phyloP scores from a whole-genome alignment of 1,140 invertebrate genomes.

The Drosophila setifemur region DNA sequence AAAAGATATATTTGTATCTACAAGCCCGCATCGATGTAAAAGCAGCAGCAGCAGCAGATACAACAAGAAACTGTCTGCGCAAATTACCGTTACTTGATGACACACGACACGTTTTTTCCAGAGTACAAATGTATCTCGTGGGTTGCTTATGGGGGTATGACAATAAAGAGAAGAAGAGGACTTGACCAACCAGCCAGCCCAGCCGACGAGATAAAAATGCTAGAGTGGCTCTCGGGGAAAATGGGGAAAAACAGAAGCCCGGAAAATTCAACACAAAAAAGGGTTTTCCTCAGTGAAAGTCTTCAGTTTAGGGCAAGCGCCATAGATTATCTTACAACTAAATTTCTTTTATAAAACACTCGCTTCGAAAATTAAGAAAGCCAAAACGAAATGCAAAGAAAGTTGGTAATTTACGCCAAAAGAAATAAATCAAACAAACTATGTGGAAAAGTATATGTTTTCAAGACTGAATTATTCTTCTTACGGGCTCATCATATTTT shows the following conservation, averaged over 20 bases:
- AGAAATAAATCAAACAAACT: too few relatives aligned
- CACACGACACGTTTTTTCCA: conserved; percentile 53
- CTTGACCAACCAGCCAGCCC: neutral
- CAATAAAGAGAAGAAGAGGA: neutral
- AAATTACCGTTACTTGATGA: conserved; percentile 62
- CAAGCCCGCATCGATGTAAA: neutral
- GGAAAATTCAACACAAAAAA: neutral
- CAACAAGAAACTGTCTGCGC: too few relatives aligned
- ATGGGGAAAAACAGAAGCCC: neutral
- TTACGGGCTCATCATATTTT: too few relatives aligned
- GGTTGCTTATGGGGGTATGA: conserved; percentile 1
- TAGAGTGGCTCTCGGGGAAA: neutral
- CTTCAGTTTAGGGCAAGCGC: too few relatives aligned
- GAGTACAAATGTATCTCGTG: neutral
- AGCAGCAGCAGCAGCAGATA: too few relatives aligned
- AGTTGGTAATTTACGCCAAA: too few relatives aligned
- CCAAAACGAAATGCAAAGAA: too few relatives aligned
- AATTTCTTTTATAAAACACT: too few relatives aligned
- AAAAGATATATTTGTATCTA: neutral
- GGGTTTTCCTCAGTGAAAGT: neutral
- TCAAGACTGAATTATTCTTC: too few relatives aligned
- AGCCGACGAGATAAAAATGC: conserved; percentile 10
- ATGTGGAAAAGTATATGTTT: too few relatives aligned
- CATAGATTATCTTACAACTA: too few relatives aligned
- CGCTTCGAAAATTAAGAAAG: too few relatives aligned